A percentile compares a stretch with the other conserved stretches of the same genome.
These are phyloP conservation scores for Nesidiocoris tenuis DNA, from an alignment of 2,888 invertebrate species.

Conservation along the genomic window DNA sequence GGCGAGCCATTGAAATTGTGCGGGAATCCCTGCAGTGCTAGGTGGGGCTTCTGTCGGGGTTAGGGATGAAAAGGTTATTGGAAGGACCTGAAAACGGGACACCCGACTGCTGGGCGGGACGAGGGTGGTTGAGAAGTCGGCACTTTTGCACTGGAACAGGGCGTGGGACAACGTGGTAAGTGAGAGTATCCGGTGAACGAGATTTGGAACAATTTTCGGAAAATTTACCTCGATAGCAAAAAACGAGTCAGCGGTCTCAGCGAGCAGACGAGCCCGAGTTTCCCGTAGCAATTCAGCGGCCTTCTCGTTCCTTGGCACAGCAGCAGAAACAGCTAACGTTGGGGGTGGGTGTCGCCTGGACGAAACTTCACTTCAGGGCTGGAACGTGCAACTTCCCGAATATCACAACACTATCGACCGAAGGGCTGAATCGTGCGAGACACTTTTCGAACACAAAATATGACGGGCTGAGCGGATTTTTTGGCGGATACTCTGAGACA, in stretches of 20 bases:
- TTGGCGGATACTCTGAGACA: slow-evolving; percentile 1
- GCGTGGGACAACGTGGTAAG: neutral
- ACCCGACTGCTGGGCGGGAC: slow-evolving; percentile 5
- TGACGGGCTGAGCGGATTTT: neutral
- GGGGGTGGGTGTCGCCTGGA: neutral
- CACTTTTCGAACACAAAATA: neutral
- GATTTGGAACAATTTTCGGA: neutral
- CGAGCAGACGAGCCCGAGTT: slow-evolving; percentile 16
- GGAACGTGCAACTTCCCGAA: neutral
- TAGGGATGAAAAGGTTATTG: slow-evolving; percentile 33
- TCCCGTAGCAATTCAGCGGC: slow-evolving; percentile 14
- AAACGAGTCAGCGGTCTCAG: slow-evolving; percentile 8
- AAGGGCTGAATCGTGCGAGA: no score
- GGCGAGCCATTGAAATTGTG: neutral
- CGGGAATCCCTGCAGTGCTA: slow-evolving; percentile 37
- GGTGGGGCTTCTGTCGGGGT: slow-evolving; percentile 29
- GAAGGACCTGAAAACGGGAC: slow-evolving; percentile 9
- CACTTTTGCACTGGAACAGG: neutral
- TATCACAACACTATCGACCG: neutral
- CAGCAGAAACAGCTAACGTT: neutral
- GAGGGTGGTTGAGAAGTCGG: neutral
- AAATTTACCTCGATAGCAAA: slow-evolving; percentile 27
- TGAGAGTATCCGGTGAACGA: neutral
- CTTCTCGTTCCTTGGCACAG: slow-evolving; percentile 10
- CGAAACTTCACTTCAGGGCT: neutral